A percentile compares a stretch with the other conserved stretches of the same genome.
Conservation (phyloP, 2,113 vertebrate species). For the Tachycineta bicolor region DNA sequence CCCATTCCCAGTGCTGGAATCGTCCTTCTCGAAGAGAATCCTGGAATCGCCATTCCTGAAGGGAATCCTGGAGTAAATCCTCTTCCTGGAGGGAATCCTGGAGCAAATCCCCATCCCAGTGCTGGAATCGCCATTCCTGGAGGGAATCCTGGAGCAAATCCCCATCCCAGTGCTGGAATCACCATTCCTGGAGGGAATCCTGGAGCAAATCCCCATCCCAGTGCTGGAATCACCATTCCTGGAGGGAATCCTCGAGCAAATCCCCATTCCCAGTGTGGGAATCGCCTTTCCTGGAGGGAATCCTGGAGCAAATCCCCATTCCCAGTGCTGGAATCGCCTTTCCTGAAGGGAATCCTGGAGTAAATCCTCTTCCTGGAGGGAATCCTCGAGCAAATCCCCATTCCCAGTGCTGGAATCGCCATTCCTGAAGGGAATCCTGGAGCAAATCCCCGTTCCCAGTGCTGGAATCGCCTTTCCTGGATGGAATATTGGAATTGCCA, state of each 20-base stretch:
- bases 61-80: neutral
- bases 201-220: neutral
- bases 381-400: rapidly evolving
- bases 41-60: rapidly evolving
- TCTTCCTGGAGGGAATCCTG: too few species aligned
- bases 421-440: neutral
- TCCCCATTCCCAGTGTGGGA: neutral
- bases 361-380: neutral
- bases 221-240: neutral
- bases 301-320: rapidly evolving
- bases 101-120: too few species aligned
- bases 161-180: too few species aligned
- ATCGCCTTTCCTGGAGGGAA: neutral
- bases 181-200: neutral
- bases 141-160: too few species aligned
- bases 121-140: neutral
- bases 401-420: rapidly evolving
- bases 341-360: neutral
- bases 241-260: too few species aligned
- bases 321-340: neutral
- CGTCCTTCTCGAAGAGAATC: neutral
- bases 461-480: neutral
- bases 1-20: neutral
- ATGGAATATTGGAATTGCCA: neutral
- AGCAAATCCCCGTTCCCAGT: rapidly evolving